Evolutionary conservation across 2,797 vertebrate species (phyloP).

Genomic region (Threskiornis aethiopicus): DNA sequence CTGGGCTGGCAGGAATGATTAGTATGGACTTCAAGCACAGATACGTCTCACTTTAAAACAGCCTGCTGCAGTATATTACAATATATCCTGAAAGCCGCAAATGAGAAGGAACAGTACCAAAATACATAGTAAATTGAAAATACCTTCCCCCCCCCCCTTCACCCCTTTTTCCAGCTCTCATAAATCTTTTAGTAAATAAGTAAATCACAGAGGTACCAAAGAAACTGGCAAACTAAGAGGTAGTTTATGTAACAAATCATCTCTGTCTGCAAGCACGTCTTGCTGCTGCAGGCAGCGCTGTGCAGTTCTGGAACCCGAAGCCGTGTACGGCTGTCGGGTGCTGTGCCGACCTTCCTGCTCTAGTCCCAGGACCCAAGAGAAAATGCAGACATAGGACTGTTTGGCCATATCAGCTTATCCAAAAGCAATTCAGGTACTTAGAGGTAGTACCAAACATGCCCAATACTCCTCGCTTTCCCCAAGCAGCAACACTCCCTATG

Average conservation of each 20-base stretch:
- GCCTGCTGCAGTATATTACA: not conserved
- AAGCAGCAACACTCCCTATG: not conserved
- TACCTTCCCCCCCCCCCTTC: not conserved
- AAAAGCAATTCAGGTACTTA: not conserved
- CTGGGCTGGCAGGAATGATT: not conserved
- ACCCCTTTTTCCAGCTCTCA: not conserved
- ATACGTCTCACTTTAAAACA: not conserved
- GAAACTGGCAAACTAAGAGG: not conserved
- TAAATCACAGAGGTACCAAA: not conserved
- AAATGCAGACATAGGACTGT: not conserved
- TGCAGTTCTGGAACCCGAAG: not conserved
- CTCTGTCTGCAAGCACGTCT: not conserved
- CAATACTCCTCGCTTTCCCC: not conserved
- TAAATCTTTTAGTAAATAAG: not conserved
- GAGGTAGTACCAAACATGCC: not conserved
- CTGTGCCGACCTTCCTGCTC: not conserved
- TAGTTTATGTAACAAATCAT: not conserved
- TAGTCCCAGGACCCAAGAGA: not conserved
- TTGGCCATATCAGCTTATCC: not conserved
- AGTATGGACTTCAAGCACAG: not conserved
- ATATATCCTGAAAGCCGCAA: not conserved
- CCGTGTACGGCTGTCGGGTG: rapidly evolving
- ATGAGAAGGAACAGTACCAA: not conserved
- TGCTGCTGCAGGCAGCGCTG: not conserved
- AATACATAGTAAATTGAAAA: not conserved